Conservation (phyloP, 2,113 vertebrate genomes). For the Aptenodytes patagonicus region DNA sequence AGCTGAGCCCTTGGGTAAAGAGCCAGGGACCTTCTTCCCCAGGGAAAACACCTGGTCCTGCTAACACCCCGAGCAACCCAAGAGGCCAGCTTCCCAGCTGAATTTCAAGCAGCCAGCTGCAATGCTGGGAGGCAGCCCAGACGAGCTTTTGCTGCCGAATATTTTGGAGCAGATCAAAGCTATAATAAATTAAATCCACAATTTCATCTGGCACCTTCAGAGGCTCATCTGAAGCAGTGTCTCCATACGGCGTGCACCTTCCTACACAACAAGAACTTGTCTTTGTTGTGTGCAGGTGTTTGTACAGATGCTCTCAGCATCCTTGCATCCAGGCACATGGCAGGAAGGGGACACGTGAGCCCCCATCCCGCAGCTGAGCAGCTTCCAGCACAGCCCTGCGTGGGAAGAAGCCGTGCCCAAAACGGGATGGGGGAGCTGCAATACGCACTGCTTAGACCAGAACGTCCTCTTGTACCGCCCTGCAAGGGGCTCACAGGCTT, state of each 20-base stretch:
- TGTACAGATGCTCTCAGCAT: not conserved
- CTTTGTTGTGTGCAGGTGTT: not conserved
- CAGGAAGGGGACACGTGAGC: not conserved
- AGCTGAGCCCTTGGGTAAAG: not conserved
- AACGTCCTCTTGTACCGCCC: not conserved
- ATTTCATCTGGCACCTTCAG: not conserved
- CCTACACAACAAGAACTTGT: not conserved
- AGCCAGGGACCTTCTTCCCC: not conserved
- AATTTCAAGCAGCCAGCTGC: not conserved
- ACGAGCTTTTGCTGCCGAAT: not conserved
- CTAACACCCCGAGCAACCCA: not conserved
- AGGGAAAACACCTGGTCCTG: not conserved
- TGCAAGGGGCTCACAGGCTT: not conserved
- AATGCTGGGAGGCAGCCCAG: not conserved
- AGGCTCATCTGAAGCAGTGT: not conserved
- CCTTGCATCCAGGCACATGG: not conserved
- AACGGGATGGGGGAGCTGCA: not conserved
- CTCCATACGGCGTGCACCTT: not conserved
- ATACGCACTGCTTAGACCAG: not conserved
- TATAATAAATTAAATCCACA: not conserved
- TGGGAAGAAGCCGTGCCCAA: not conserved
- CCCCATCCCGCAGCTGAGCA: not conserved
- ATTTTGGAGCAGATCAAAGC: not conserved
- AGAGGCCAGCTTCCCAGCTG: not conserved
- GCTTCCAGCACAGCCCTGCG: not conserved